Base-by-base conservation (phyloP, 2,113 vertebrate species). In the Chionis minor region DNA sequence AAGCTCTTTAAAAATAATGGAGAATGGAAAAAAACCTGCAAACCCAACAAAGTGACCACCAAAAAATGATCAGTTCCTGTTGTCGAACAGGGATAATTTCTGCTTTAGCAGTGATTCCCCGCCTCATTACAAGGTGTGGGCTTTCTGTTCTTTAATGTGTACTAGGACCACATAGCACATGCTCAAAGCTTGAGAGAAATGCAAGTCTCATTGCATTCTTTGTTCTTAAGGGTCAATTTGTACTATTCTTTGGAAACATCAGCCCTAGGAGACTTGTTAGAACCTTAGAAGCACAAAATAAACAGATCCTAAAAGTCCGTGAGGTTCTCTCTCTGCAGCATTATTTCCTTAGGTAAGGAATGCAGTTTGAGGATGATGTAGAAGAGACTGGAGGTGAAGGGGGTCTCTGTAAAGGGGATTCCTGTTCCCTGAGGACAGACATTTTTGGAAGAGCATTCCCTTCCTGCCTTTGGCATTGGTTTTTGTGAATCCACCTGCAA, bases 1-100 rank as follows among this genome's bases (percentile, higher is more conserved):
- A 96, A 30, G n/a, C 79, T 97, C 82, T 97, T 96, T 91, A 96
- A 95, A 96, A 91, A 92, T 96, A 95, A 80, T 61, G 58, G 59
- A 73, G 42, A 65, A 51, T 44, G 28, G 15, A 38, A 58, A 77
- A 55, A 40, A 47, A 51, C 38, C 3, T 11, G 10, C 58, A 21
- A 59, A 47, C 24, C 7, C 32, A 54, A 21, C 55, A 33, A 79
- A 82, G 58, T 85, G 94, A 73, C 63, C 11, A 72, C 20, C 51
- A 40, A 56, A 66, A 83, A 47, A 15, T 18, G 4, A 66, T 92
- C 47, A 13, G 61, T 88, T 90, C 75, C 75, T 97, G 71, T 96
- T 98, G 85, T 94, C 97, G 96, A 93, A 97, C 93, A 86, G 77
- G 47, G 52, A 63, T 71, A 70, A 67, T 88, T 96, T 90, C 51